Conservation (phyloP, 2,888 invertebrate genomes). For the Salticus scenicus region DNA sequence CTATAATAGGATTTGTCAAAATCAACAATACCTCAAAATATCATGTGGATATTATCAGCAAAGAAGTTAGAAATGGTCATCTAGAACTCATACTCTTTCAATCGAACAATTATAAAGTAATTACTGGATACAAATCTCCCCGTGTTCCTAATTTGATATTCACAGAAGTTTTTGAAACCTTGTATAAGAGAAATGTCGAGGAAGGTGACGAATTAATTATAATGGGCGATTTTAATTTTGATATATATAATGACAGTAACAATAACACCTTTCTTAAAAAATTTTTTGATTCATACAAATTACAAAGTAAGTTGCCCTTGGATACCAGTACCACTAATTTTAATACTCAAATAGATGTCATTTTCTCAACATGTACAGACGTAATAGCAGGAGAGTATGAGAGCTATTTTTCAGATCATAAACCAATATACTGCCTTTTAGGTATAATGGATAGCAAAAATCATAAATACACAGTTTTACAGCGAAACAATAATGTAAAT, state of each 20-base stretch:
- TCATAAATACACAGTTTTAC: too few relatives aligned
- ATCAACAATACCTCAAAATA: too few relatives aligned
- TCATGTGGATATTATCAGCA: too few relatives aligned
- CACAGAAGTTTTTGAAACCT: background rate
- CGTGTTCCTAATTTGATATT: background rate
- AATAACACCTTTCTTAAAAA: background rate
- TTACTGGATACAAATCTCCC: background rate
- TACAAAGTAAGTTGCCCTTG: too few relatives aligned
- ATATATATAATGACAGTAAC: background rate
- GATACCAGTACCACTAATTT: background rate
- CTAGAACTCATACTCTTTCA: background rate
- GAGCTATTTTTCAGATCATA: background rate
- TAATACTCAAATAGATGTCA: background rate
- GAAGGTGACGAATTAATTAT: background rate
- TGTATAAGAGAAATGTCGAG: background rate
- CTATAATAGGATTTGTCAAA: too few relatives aligned
- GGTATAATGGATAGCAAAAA: too few relatives aligned
- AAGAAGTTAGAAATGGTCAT: background rate
- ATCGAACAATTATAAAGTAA: background rate
- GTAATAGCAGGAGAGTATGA: background rate
- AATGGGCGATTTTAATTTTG: slow-evolving; percentile 1
- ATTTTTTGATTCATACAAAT: too few relatives aligned
- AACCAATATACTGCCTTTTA: background rate
- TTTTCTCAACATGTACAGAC: background rate
- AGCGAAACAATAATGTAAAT: background rate